Evolutionary conservation across 1,140 invertebrate species (phyloP), one percentile per base, ranked within the genome.

Genomic region (Melanaphis sacchari): DNA sequence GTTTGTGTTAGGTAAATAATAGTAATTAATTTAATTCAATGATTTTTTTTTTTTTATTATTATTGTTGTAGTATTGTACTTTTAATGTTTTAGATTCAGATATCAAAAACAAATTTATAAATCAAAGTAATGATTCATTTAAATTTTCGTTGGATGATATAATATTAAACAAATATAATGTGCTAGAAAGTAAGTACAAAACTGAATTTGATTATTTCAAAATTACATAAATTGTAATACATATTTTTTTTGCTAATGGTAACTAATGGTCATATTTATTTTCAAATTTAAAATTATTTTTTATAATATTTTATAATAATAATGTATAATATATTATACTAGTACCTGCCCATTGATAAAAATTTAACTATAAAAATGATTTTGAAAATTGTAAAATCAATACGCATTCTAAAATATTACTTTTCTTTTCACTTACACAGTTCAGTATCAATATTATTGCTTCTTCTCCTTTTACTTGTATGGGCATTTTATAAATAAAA

Each of bases 1-100:
- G 95, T 97, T 97, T 95, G 91, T 95, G 21, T 95, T 95, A 94
- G 94, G 94, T 94, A 93, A 94, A 93, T 94, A 91, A 91, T 24
- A 82, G 4, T n/a, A 41, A n/a, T 31, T 41, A 0, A n/a, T n/a
- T 76, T n/a, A 18, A 76, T 36, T 76, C 6, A 66, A 31, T 9
- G 36, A 15, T 38, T 38, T 26, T 54, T 36, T 54, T 24, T 36
- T 38, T 26, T 54, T 36, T 54, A 9, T 36, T 11, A 41, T 59
- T 90, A 52, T 38, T 41, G 11, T 15, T 41, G 26, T 66, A 90
- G 41, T 52, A 26, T 5, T 59, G 21, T 41, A 66, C 54, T 89
- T 52, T 4, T 54, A 40, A 59, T 41, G 38, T 43, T 90, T 21
- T 38, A 90, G 89, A 90, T 36, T 90, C 38, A n/a, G 89, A 90